Evolutionary conservation across 2,888 invertebrate species (phyloP).

Genomic region (Idaea straminata): DNA sequence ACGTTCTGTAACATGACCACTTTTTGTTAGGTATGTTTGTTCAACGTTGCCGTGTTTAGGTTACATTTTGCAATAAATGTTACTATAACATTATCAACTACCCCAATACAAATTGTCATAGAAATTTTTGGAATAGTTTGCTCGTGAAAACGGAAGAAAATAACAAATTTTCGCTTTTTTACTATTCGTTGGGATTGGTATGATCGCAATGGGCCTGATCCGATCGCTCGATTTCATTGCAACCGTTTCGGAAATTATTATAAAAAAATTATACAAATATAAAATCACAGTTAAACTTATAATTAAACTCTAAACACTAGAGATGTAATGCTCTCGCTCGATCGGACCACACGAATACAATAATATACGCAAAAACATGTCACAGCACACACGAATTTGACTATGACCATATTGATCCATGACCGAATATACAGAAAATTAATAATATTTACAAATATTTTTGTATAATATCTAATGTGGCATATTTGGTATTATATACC

Average conservation of each 20-base stretch:
- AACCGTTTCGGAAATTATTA: constrained; percentile 18
- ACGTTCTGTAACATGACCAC: too few relatives aligned
- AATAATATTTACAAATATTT: constrained; percentile 26
- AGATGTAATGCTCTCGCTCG: constrained; percentile 21
- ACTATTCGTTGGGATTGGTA: not conserved
- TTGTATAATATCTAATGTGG: constrained; percentile 26
- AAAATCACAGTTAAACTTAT: constrained; percentile 19
- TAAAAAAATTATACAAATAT: constrained; percentile 18
- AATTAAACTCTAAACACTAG: not conserved
- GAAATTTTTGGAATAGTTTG: not conserved
- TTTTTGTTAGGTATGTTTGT: too few relatives aligned
- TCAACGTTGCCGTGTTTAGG: too few relatives aligned
- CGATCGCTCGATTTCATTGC: constrained; percentile 24
- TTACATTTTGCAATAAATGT: too few relatives aligned
- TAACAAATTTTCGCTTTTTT: not conserved
- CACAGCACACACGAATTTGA: constrained; percentile 28
- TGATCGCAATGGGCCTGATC: constrained; percentile 29
- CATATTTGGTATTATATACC: constrained; percentile 30
- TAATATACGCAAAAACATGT: constrained; percentile 14
- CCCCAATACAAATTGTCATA: not conserved
- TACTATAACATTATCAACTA: not conserved
- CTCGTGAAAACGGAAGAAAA: not conserved
- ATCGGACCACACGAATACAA: constrained; percentile 13
- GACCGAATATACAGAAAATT: constrained; percentile 27
- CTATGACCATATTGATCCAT: constrained; percentile 25